These are phyloP conservation scores for Clusia tigrina DNA, from an alignment of 2,888 invertebrate genomes.

Conservation along the genomic window DNA sequence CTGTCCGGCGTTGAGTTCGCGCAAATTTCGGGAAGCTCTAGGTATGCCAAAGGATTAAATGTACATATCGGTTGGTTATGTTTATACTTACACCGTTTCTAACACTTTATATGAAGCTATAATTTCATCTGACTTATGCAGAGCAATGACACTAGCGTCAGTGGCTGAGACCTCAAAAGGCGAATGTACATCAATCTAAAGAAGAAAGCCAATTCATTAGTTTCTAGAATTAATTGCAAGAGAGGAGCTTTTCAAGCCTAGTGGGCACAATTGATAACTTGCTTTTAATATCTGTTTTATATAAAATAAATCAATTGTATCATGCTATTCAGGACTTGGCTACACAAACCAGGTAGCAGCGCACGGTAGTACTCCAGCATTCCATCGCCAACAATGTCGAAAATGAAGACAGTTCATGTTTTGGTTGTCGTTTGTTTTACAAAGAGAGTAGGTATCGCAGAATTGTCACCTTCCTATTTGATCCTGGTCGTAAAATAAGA, in stretches of 20 bases:
- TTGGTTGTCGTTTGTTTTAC: no score
- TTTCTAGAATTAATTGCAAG: neutral
- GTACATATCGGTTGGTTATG: neutral
- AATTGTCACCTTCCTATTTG: no score
- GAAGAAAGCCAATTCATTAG: neutral
- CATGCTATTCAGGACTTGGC: no score
- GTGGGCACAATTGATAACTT: neutral
- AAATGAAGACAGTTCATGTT: no score
- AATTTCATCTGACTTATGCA: slow-evolving; percentile 60
- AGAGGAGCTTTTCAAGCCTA: neutral
- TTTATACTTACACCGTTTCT: slow-evolving; percentile 57
- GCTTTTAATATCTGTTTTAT: neutral
- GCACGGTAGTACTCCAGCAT: no score
- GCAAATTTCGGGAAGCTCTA: slow-evolving; percentile 58
- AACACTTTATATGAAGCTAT: slow-evolving; percentile 57
- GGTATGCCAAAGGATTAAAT: neutral
- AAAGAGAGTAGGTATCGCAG: no score
- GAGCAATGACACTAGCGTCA: slow-evolving; percentile 49
- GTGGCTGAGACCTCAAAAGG: slow-evolving; percentile 58
- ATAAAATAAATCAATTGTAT: neutral
- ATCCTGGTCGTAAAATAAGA: no score
- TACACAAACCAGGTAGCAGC: no score
- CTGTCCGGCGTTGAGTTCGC: slow-evolving; percentile 64
- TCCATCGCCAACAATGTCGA: no score
- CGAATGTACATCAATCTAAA: slow-evolving; percentile 59